phyloP scores from a whole-genome alignment of 2,797 vertebrate genomes.

The Gobionotothen gibberifrons region DNA sequence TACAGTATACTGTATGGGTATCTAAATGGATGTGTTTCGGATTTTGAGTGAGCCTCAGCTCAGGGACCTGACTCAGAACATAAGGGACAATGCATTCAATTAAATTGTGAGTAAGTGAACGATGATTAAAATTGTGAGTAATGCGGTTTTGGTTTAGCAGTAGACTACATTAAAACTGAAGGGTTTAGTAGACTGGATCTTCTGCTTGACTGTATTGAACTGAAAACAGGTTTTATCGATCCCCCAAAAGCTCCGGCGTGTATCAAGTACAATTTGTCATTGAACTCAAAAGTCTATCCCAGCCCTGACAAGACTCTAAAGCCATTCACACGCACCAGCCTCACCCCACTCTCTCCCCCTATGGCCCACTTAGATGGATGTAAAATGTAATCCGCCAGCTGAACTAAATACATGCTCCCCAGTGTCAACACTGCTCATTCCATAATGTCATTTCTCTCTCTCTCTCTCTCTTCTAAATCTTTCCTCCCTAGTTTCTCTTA shows the following conservation, averaged over 20 bases:
- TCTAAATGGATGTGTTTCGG: background rate
- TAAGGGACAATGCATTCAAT: conserved; percentile 4
- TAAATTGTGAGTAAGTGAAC: conserved; percentile 11
- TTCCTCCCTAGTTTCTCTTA: conserved; percentile 8
- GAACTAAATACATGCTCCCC: conserved; percentile 75
- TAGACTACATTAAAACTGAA: conserved; percentile 32
- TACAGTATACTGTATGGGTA: background rate
- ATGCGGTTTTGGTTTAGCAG: background rate
- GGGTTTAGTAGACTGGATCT: conserved; percentile 16
- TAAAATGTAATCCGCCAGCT: conserved; percentile 80
- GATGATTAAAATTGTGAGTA: background rate
- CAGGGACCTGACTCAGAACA: conserved; percentile 17
- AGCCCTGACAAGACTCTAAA: conserved; percentile 74
- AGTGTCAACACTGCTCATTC: conserved; percentile 68
- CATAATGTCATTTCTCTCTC: conserved; percentile 59
- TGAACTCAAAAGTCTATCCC: conserved; percentile 67
- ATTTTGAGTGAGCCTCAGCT: conserved; percentile 18
- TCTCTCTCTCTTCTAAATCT: conserved; percentile 28
- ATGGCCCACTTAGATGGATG: conserved; percentile 80
- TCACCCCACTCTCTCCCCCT: conserved; percentile 60
- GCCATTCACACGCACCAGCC: conserved; percentile 71
- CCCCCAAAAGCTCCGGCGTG: conserved; percentile 53
- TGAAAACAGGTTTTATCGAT: conserved; percentile 43
- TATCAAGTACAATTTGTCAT: conserved; percentile 68
- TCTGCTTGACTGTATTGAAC: conserved; percentile 45